These are phyloP conservation scores for Hecatera dysodea DNA, from an alignment of 2,888 invertebrate genomes.

Conservation along the genomic window DNA sequence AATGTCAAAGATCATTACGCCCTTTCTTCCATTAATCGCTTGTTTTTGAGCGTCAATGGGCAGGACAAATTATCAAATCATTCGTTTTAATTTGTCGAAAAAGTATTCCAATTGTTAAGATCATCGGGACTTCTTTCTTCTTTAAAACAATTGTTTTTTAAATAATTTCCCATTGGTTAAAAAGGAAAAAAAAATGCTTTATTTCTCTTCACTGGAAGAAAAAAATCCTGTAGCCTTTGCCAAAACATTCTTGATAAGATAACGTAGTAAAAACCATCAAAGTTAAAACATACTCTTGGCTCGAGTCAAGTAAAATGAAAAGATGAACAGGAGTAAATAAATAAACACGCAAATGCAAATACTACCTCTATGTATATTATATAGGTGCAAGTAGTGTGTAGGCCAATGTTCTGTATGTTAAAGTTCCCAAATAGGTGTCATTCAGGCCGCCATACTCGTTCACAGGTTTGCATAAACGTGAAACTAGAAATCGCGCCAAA, in stretches of 20 bases:
- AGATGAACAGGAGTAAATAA: slow-evolving; percentile 8
- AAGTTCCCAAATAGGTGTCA: slow-evolving; percentile 32
- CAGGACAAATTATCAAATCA: slow-evolving; percentile 41
- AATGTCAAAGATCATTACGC: slow-evolving; percentile 55
- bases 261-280: background rate
- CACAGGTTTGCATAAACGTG: slow-evolving; percentile 32
- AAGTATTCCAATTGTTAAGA: slow-evolving; percentile 9
- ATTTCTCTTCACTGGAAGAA: background rate
- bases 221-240: background rate
- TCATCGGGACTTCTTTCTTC: slow-evolving; percentile 1
- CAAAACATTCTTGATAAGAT: background rate
- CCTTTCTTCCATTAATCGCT: slow-evolving; percentile 44
- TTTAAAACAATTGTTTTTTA: too few relatives aligned
- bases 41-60: slow-evolving; percentile 38
- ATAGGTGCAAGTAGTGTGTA: background rate
- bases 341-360: slow-evolving; percentile 16
- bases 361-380: background rate
- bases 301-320: background rate
- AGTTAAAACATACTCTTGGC: slow-evolving; percentile 15
- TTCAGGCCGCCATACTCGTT: slow-evolving; percentile 32
- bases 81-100: slow-evolving; percentile 34
- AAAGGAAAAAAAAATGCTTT: background rate
- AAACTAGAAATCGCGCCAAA: slow-evolving; percentile 30
- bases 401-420: slow-evolving; percentile 8
- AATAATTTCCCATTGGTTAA: background rate